A percentile compares a stretch with the other conserved stretches of the same genome.
Conservation (phyloP, 1,140 invertebrate genomes). For the Pachyrhynchus sulphureomaculatus region DNA sequence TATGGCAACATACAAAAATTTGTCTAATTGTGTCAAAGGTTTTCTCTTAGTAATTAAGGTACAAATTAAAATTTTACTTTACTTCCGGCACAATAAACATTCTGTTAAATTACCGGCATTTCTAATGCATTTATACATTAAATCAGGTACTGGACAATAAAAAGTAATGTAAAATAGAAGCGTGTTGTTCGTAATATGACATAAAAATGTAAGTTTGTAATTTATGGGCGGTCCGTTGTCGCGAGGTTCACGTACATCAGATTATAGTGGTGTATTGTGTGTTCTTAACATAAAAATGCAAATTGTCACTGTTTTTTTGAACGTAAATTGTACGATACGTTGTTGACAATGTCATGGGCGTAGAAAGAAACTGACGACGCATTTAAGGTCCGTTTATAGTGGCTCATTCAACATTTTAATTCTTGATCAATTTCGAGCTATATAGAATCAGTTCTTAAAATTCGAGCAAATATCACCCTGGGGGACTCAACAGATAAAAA, state of each 20-base stretch:
- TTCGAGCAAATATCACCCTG: too few relatives aligned
- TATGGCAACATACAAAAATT: too few relatives aligned
- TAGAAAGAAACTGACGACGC: neutral
- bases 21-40: too few relatives aligned
- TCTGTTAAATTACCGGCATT: too few relatives aligned
- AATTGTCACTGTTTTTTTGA: conserved; percentile 21
- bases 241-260: conserved; percentile 21
- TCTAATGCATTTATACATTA: neutral
- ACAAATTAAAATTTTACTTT: too few relatives aligned
- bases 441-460: too few relatives aligned
- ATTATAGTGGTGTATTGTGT: conserved; percentile 14
- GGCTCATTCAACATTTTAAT: too few relatives aligned
- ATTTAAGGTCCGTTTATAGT: too few relatives aligned
- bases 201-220: conserved; percentile 22
- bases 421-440: too few relatives aligned
- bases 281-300: conserved; percentile 28
- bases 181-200: conserved; percentile 10
- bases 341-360: neutral
- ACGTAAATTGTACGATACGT: neutral
- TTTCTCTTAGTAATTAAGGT: too few relatives aligned
- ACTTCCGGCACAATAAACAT: too few relatives aligned
- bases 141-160: conserved; percentile 10
- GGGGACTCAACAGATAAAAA: too few relatives aligned
- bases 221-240: conserved; percentile 8
- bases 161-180: conserved; percentile 12